Conservation (phyloP, 2,113 vertebrate species). For the Emydocephalus ijimae region DNA sequence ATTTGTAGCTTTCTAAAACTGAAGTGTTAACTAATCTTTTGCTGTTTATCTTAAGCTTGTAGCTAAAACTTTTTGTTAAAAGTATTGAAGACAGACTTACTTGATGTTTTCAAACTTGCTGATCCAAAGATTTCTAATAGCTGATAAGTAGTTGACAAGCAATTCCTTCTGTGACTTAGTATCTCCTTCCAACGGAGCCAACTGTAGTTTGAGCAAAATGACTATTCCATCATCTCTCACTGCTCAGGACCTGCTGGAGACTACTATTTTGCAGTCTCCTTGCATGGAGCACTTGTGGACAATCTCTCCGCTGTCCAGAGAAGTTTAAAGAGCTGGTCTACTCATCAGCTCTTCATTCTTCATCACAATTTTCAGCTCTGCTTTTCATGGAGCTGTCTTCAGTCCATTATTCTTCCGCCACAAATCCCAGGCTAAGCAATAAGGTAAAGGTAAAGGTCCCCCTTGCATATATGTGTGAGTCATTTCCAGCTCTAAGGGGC, state of each 20-base stretch:
- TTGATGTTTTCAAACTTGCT: neutral
- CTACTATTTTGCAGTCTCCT: neutral
- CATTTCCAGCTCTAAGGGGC: too few relatives aligned
- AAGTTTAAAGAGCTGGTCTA: neutral
- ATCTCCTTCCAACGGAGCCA: neutral
- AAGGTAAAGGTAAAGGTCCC: too few relatives aligned
- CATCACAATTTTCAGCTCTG: neutral
- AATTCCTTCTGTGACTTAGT: neutral
- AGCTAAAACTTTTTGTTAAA: neutral
- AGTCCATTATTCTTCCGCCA: neutral
- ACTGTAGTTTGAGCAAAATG: neutral
- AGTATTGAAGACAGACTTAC: neutral
- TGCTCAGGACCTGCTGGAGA: neutral
- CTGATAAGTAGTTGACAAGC: neutral
- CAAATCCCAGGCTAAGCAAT: neutral
- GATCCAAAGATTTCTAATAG: neutral
- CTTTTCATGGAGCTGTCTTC: neutral
- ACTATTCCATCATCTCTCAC: neutral
- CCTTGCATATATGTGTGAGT: too few relatives aligned
- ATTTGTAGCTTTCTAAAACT: neutral
- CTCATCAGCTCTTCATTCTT: neutral
- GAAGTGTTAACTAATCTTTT: neutral
- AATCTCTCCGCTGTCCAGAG: neutral
- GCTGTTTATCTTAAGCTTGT: neutral
- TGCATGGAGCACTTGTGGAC: neutral